Conservation (phyloP, 2,797 vertebrate genomes). For the Squalus acanthias region DNA sequence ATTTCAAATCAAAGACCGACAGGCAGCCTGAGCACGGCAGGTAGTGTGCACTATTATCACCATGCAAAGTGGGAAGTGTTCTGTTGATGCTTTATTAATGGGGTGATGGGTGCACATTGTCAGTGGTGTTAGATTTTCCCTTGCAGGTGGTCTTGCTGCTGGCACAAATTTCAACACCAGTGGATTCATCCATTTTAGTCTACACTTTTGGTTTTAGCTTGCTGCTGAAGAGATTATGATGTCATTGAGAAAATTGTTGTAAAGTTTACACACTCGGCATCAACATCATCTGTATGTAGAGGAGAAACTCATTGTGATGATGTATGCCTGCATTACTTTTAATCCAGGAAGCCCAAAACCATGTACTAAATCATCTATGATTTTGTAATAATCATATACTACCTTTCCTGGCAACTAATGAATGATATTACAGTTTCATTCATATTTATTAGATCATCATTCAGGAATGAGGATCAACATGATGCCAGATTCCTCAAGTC, state of each 20-base stretch:
- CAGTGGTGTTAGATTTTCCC: not conserved
- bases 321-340: not conserved
- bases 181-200: not conserved
- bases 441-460: not conserved
- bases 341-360: not conserved
- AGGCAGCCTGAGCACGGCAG: not conserved
- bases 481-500: not conserved
- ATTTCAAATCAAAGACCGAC: not conserved
- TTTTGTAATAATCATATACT: not conserved
- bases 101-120: not conserved
- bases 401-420: not conserved
- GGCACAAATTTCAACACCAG: not conserved
- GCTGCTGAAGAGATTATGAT: not conserved
- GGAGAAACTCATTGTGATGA: not conserved
- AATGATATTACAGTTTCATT: not conserved
- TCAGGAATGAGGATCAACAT: not conserved
- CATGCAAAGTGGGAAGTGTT: not conserved
- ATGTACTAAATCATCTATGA: not conserved
- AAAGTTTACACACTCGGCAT: not conserved
- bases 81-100: not conserved
- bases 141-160: not conserved
- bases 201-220: not conserved
- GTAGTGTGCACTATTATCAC: not conserved
- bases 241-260: not conserved
- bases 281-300: not conserved